phyloP scores from a whole-genome alignment of 2,113 vertebrate species.

The Xyliphius kryptos region DNA sequence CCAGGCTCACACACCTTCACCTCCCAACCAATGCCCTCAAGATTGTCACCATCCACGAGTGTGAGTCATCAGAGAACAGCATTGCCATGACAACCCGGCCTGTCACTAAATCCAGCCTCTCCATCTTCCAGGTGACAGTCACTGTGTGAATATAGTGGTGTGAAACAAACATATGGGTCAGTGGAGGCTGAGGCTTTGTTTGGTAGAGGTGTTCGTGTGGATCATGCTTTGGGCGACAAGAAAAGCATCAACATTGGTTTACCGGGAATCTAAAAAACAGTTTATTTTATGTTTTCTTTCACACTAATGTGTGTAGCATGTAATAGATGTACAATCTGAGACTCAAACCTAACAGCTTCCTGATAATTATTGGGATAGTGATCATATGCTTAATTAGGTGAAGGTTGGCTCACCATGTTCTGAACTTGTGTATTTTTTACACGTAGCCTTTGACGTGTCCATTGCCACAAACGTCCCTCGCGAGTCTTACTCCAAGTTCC shows the following conservation, averaged over 20 bases:
- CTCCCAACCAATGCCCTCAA: slow-evolving; percentile 78
- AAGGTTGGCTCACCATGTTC: too few relatives aligned
- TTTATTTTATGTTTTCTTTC: too few relatives aligned
- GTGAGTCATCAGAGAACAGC: slow-evolving; percentile 82
- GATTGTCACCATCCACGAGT: slow-evolving; percentile 95
- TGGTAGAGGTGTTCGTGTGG: too few relatives aligned
- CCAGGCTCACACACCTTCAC: slow-evolving; percentile 86
- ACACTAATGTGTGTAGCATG: too few relatives aligned
- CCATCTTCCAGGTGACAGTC: slow-evolving; percentile 86
- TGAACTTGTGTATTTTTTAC: slow-evolving; percentile 14
- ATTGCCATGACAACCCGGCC: slow-evolving; percentile 69
- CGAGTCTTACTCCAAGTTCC: slow-evolving; percentile 76
- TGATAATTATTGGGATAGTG: too few relatives aligned
- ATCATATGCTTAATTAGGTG: too few relatives aligned
- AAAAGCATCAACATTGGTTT: too few relatives aligned
- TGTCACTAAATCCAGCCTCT: slow-evolving; percentile 75
- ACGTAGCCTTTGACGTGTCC: slow-evolving; percentile 67
- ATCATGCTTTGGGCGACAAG: too few relatives aligned
- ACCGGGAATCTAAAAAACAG: too few relatives aligned
- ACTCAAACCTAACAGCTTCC: too few relatives aligned
- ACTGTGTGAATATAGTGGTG: slow-evolving; percentile 9
- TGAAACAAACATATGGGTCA: slow-evolving; percentile 25
- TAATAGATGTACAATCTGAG: too few relatives aligned
- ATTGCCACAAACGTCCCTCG: slow-evolving; percentile 76
- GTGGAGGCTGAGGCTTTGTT: not conserved